These are phyloP conservation scores for Phenganax subtilis DNA, from an alignment of 92 coral and sea anemone species.

Conservation along the genomic window DNA sequence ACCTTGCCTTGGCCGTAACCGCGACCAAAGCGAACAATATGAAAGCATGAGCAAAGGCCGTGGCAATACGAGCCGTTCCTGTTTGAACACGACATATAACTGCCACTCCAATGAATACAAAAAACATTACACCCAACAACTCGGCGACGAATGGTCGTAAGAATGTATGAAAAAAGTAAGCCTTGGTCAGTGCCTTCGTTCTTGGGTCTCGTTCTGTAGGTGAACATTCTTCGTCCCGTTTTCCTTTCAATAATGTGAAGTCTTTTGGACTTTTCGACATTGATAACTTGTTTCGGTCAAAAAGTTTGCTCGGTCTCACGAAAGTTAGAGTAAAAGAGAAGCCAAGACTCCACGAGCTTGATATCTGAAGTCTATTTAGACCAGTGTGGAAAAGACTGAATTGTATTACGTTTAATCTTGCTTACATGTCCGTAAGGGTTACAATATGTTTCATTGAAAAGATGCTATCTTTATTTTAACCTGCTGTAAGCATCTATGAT, in stretches of 20 bases:
- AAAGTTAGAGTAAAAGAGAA: too few species aligned
- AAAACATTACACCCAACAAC: constrained; percentile 12
- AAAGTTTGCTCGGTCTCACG: too few species aligned
- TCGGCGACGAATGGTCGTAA: not conserved
- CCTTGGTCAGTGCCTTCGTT: not conserved
- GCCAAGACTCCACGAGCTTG: too few species aligned
- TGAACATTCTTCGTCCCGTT: not conserved
- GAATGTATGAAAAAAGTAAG: not conserved
- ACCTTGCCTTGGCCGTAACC: not conserved
- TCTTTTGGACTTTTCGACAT: not conserved
- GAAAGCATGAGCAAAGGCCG: not conserved
- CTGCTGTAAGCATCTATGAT: too few species aligned
- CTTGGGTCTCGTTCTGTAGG: not conserved
- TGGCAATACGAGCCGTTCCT: not conserved
- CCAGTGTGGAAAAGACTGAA: too few species aligned
- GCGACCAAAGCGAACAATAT: constrained; percentile 11
- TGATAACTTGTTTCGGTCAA: too few species aligned
- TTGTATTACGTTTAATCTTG: too few species aligned
- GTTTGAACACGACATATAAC: not conserved
- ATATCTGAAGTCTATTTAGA: too few species aligned
- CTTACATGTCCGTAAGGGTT: too few species aligned
- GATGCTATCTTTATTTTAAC: too few species aligned
- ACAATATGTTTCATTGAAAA: too few species aligned
- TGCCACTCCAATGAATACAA: constrained; percentile 5
- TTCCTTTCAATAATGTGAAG: not conserved